Percentiles rank a stretch among this genome's conserved stretches.
Evolutionary conservation across 2,888 invertebrate genomes (phyloP).

Genomic region (Halocaridina rubra): DNA sequence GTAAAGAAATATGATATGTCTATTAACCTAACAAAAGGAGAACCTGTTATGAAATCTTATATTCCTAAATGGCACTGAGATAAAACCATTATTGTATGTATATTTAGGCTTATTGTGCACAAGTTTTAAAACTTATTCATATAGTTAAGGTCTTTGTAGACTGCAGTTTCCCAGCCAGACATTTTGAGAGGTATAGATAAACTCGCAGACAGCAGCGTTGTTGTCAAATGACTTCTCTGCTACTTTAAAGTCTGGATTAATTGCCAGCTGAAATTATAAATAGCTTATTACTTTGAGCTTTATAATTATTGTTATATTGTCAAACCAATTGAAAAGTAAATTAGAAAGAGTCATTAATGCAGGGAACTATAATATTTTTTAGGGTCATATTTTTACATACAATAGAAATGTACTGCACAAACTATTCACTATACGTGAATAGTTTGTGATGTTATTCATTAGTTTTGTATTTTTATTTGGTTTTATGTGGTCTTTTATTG

Average conservation of each 20-base stretch:
- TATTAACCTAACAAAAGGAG: not conserved
- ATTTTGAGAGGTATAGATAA: constrained; percentile 75
- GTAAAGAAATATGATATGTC: not conserved
- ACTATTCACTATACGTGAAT: not conserved
- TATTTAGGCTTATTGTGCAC: not conserved
- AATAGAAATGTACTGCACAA: not conserved
- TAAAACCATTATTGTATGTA: not conserved
- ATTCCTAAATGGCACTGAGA: too few species aligned
- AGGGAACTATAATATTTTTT: not conserved
- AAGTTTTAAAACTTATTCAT: not conserved
- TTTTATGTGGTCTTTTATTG: not conserved
- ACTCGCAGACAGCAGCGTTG: constrained; percentile 87
- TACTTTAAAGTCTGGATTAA: constrained; percentile 92
- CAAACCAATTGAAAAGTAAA: not conserved
- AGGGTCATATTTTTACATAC: not conserved
- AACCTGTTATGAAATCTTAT: too few species aligned
- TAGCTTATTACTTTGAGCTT: not conserved
- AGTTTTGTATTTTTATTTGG: not conserved
- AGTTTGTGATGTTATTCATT: not conserved
- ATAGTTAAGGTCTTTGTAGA: constrained; percentile 32
- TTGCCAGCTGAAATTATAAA: constrained; percentile 74
- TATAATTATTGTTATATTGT: not conserved
- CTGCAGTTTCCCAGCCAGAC: constrained; percentile 60
- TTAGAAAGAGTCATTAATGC: not conserved
- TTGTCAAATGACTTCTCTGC: constrained; percentile 91